Conservation (phyloP, 1,140 invertebrate species). For the Drosophila orosa region DNA sequence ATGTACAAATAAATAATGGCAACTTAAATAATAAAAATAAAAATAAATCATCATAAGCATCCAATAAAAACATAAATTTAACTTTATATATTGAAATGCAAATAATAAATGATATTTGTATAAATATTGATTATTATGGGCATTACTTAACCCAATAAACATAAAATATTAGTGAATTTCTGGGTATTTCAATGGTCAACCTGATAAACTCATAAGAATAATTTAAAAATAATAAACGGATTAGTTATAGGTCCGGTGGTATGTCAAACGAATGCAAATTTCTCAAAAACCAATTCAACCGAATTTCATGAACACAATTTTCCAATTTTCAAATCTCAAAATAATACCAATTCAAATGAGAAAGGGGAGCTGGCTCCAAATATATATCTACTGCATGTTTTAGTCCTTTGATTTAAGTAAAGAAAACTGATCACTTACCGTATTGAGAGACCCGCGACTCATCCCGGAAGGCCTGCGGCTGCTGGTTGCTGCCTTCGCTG, state of each 20-base stretch:
- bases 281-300: constrained; percentile 62
- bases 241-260: constrained; percentile 22
- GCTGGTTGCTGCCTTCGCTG: constrained; percentile 78
- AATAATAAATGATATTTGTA: constrained; percentile 7
- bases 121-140: constrained; percentile 2
- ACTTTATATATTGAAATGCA: background rate
- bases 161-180: background rate
- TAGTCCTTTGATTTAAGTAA: background rate
- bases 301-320: constrained; percentile 8
- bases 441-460: constrained; percentile 89
- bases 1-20: constrained; percentile 4
- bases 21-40: constrained; percentile 18
- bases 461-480: constrained; percentile 88
- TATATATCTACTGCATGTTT: constrained; percentile 21
- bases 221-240: constrained; percentile 11
- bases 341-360: constrained; percentile 30
- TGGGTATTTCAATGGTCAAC: background rate
- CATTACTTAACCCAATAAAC: background rate
- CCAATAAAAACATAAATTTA: constrained; percentile 14
- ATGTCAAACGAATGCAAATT: constrained; percentile 33
- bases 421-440: constrained; percentile 85
- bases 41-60: background rate
- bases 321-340: constrained; percentile 18
- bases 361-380: constrained; percentile 19
- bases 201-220: background rate